phyloP scores from a whole-genome alignment of 2,797 vertebrate species.

The Neomorphus geoffroyi region DNA sequence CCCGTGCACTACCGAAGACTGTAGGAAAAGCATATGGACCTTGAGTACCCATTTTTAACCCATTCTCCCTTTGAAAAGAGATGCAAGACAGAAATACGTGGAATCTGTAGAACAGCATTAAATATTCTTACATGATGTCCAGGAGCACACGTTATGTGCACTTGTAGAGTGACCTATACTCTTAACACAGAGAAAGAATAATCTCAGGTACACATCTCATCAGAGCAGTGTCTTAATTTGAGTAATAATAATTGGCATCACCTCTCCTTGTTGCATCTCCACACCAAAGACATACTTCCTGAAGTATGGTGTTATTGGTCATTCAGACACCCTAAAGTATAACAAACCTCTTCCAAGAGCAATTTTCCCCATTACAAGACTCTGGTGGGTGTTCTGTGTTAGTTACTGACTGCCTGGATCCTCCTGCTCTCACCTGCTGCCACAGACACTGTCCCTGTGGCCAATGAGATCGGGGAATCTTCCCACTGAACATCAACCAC shows the following conservation, averaged over 20 bases:
- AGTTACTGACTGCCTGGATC: not conserved
- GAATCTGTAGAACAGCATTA: not conserved
- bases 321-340: not conserved
- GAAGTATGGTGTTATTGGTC: not conserved
- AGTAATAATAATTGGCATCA: not conserved
- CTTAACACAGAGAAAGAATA: not conserved
- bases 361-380: not conserved
- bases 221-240: not conserved
- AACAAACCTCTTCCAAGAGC: not conserved
- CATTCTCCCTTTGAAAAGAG: not conserved
- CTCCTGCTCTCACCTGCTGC: not conserved
- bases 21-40: not conserved
- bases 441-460: not conserved
- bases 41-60: not conserved
- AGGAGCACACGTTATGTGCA: fast-evolving
- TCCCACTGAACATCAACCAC: not conserved
- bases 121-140: not conserved
- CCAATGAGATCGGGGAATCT: not conserved
- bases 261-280: not conserved
- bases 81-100: not conserved
- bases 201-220: not conserved
- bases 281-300: not conserved
- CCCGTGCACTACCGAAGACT: not conserved
- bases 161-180: not conserved
- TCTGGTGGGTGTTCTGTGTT: not conserved